Conservation (phyloP, 1,140 invertebrate genomes). For the Ericerus pela region DNA sequence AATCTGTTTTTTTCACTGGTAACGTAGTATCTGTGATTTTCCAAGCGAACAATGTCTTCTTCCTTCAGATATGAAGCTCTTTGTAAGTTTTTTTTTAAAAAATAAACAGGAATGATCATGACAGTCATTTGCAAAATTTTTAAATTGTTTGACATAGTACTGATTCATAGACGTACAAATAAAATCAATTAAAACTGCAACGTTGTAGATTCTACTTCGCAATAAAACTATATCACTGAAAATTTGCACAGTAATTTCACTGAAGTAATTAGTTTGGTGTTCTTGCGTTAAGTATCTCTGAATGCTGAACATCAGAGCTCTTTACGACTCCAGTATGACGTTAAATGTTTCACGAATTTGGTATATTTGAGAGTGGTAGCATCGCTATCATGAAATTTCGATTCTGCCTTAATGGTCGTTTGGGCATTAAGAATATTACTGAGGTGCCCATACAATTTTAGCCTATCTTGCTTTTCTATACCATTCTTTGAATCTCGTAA, state of each 20-base stretch:
- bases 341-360: neutral
- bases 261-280: constrained; percentile 3
- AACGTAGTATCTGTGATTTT: too few relatives aligned
- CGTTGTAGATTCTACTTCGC: neutral
- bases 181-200: neutral
- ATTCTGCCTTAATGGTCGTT: neutral
- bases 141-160: neutral
- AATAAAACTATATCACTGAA: neutral
- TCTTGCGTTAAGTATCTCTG: neutral
- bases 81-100: neutral
- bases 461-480: neutral
- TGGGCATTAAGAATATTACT: neutral
- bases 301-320: neutral
- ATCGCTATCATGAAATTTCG: neutral
- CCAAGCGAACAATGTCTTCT: too few relatives aligned
- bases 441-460: neutral
- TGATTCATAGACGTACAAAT: neutral
- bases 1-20: too few relatives aligned
- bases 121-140: neutral
- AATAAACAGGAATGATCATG: neutral
- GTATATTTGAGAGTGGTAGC: neutral
- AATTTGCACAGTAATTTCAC: neutral
- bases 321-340: neutral
- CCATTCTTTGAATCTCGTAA: neutral
- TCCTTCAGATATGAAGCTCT: too few relatives aligned